Evolutionary conservation across 2,888 invertebrate genomes (phyloP), one percentile per base, ranked within the genome.

Genomic region (Venusia cambrica): DNA sequence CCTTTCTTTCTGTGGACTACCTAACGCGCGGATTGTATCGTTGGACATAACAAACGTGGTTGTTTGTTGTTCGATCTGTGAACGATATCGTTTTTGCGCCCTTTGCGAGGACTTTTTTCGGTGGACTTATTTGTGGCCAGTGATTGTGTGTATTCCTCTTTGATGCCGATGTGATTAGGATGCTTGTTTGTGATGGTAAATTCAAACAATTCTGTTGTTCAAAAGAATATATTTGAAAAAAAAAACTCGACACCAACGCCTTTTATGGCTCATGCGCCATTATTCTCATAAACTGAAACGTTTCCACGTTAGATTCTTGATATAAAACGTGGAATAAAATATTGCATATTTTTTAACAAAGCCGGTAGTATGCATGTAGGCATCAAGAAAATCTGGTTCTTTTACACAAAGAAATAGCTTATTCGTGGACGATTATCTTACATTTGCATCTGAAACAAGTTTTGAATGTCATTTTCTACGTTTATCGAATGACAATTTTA

Each of bases 91-190:
- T 22, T 30, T 35, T 30, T n/a, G 12, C 19, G 20, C 14, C 5
- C 8, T 26, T 26, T 40, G 21, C 15, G 4, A 4, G 5, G 6
- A 8, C 14, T 27, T 27, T 24, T 42, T 21, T 35, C 32, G 28
- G 48, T 55, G 51, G 43, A 50, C 35, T 38, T 35, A 46, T 50
- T 26, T 29, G 53, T 50, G 46, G 48, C 35, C 45, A 54, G 62
- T 59, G 57, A 33, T 48, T 47, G 47, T 51, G 62, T 51, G 51
- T 58, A 48, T 56, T 59, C 54, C 59, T 62, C 56, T 60, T 68
- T 59, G 66, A 58, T 59, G 57, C 56, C 37, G 51, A 42, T 39
- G 43, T 38, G 47, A 51, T 51, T 51, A 51, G 50, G 48, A 51
- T 58, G 49, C 38, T 44, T 44, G 51, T 38, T 30, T 35, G 41